Percentiles rank a stretch among this genome's conserved stretches.
Conservation (phyloP, 2,113 vertebrate genomes). For the Apaloderma vittatum region DNA sequence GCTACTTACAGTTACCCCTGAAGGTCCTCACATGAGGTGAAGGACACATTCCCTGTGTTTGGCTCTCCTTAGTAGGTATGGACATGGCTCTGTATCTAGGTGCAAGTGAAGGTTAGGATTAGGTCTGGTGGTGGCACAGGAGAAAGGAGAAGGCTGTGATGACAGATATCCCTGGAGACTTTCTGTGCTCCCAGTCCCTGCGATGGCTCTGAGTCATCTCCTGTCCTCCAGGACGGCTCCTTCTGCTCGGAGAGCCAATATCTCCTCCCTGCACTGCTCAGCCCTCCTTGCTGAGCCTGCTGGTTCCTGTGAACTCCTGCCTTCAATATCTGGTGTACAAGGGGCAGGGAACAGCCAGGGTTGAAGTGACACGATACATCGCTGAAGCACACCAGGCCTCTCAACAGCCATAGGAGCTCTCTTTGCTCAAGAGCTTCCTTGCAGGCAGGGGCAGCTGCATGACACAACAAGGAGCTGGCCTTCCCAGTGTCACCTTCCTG, state of each 20-base stretch:
- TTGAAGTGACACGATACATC: background rate
- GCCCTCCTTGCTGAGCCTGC: background rate
- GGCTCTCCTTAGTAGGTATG: background rate
- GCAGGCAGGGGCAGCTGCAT: background rate
- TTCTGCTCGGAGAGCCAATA: fast-evolving
- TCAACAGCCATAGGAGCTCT: background rate
- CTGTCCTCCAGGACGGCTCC: background rate
- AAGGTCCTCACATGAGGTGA: background rate
- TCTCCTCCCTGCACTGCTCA: fast-evolving
- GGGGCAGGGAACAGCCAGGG: fast-evolving
- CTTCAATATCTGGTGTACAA: background rate
- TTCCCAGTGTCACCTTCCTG: background rate
- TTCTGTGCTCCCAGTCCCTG: background rate
- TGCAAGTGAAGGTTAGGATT: background rate
- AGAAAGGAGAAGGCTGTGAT: background rate
- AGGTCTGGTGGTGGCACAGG: background rate
- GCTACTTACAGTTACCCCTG: background rate
- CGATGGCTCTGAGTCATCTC: background rate
- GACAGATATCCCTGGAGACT: background rate
- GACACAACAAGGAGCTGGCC: background rate
- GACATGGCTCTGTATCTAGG: slow-evolving; percentile 2
- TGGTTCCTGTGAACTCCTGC: background rate
- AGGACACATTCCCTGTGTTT: background rate
- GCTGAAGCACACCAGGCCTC: background rate
- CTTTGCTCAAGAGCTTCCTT: background rate